Base-by-base conservation (phyloP, 2,797 vertebrate genomes). In the Triplophysa bombifrons region DNA sequence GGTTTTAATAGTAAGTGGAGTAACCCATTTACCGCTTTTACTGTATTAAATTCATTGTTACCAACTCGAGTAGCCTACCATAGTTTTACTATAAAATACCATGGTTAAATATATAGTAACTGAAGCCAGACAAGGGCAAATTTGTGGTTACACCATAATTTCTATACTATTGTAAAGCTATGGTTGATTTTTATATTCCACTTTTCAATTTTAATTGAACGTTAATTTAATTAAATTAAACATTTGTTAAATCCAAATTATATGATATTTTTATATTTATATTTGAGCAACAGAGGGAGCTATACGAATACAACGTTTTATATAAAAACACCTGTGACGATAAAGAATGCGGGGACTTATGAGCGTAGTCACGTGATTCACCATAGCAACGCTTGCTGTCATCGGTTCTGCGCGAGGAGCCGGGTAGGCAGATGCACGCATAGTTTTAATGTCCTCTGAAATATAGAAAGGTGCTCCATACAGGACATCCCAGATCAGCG, bases 351-450 rank as follows among this genome's bases (percentile, higher is more conserved):
- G 1, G 48, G 64, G 71, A 68, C 48, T 13, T 55, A 2, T 61
- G 76, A 85, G 89, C 88, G 87, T 87, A n/a, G 89, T 93, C 91
- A 93, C 90, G 91, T 94, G 92, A 88, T 84, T 84, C 89, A 83
- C 87, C 93, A 92, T 96, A 90, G 95, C 92, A 95, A 96, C 96
- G 84, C 34, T 61, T 63, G 84, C 88, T 89, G 87, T 92, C 89
- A 88, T 88, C 88, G 82, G 89, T 85, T 86, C 82, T 68, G 80
- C 88, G 80, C 38, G 25, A 82, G 72, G 53, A 63, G 58, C 48
- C 3, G 41, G 56, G 74, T 68, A 60, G 41, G 17, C 48, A 71
- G 68, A 72, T 78, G 34, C 61, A 51, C 56, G 14, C 34, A 8
- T 10, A 61, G 63, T 68, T 76, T 76, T 80, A 74, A 72, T 67